Percentiles rank a stretch among this genome's conserved stretches.
These are phyloP conservation scores for Nephrotoma flavescens DNA, from an alignment of 2,888 invertebrate genomes.

Conservation along the genomic window DNA sequence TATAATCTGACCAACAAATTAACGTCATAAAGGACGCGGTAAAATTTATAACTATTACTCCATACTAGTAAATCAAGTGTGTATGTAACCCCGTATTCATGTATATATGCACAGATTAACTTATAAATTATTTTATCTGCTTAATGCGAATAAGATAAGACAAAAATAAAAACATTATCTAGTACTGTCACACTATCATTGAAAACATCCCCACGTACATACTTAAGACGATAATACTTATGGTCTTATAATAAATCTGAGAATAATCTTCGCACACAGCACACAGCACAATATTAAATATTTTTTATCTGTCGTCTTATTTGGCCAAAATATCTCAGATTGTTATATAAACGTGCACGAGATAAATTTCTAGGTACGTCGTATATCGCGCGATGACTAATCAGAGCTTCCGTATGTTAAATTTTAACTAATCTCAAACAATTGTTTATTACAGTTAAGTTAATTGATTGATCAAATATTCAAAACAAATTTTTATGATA, in stretches of 20 bases:
- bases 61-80: not conserved
- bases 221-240: not conserved
- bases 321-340: not conserved
- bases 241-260: not conserved
- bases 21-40: not conserved
- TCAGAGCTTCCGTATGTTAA: not conserved
- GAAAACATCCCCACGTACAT: not conserved
- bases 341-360: not conserved
- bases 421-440: not conserved
- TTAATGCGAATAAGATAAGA: not conserved
- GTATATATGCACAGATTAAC: not conserved
- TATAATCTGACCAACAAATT: not conserved
- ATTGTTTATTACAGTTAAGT: not conserved
- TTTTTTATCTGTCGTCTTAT: not conserved
- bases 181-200: not conserved
- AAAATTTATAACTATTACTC: not conserved
- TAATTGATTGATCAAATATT: not conserved
- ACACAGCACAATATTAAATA: not conserved
- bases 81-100: not conserved
- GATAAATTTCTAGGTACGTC: not conserved
- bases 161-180: not conserved
- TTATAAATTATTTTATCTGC: not conserved
- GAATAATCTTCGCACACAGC: not conserved
- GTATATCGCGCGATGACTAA: not conserved
- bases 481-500: not conserved